Percentiles rank a stretch among this genome's conserved stretches.
Conservation (phyloP, 2,113 vertebrate genomes). For the Trichomycterus rosablanca region DNA sequence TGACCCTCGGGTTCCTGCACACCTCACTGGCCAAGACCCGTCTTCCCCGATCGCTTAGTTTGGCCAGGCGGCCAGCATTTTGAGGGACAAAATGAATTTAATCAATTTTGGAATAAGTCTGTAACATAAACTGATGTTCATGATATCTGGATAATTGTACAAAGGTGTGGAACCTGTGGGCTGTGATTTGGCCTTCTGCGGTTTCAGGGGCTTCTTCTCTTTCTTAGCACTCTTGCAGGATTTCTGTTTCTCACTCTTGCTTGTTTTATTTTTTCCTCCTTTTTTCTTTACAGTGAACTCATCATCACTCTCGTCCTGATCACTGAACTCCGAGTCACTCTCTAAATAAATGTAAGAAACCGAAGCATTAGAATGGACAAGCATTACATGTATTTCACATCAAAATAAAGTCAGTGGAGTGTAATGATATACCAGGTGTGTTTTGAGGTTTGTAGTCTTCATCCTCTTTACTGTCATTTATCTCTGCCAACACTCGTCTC, state of each 20-base stretch:
- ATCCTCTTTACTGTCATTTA: conserved; percentile 42
- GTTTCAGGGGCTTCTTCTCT: conserved; percentile 55
- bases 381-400: no score
- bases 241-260: conserved; percentile 47
- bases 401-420: background rate
- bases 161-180: conserved; percentile 48
- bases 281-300: conserved; percentile 60
- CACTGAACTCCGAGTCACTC: conserved; percentile 67
- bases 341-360: conserved; percentile 41
- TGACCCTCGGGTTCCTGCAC: no score
- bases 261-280: conserved; percentile 40
- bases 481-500: conserved; percentile 37
- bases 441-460: conserved; percentile 60
- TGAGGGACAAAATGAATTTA: no score
- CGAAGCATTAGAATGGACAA: background rate
- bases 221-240: conserved; percentile 48
- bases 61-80: no score
- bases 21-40: no score
- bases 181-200: conserved; percentile 49
- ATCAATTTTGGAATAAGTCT: no score
- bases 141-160: no score
- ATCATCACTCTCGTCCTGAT: conserved; percentile 61
- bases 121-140: no score
- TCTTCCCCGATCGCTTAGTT: no score
- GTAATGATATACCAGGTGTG: conserved; percentile 57